Conservation (phyloP, 2,113 vertebrate genomes). For the Passer domesticus region DNA sequence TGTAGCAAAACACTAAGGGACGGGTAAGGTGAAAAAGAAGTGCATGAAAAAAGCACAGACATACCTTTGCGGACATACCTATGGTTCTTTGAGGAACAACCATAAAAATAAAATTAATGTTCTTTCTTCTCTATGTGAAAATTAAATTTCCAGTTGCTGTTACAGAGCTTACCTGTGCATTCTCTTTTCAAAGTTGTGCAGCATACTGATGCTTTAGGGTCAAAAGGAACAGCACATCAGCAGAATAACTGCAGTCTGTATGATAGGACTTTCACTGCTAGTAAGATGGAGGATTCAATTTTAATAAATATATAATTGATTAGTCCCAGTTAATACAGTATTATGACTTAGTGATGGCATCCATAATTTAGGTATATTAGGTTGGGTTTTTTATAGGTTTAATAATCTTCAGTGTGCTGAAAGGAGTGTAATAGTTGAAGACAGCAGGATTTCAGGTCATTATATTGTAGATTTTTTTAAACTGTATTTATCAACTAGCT, state of each 20-base stretch:
- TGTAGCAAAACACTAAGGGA: not conserved
- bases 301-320: constrained; percentile 6
- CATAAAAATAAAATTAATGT: not conserved
- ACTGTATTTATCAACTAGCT: not conserved
- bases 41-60: not conserved
- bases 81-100: not conserved
- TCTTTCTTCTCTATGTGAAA: not conserved
- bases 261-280: not conserved
- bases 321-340: not conserved
- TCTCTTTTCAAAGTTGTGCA: not conserved
- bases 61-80: not conserved
- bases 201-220: not conserved
- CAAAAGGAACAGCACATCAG: not conserved
- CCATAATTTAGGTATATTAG: not conserved
- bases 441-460: not conserved
- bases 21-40: not conserved
- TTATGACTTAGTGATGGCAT: not conserved
- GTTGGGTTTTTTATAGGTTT: not conserved
- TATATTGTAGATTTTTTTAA: not conserved
- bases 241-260: not conserved
- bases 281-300: not conserved
- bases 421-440: not conserved
- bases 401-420: not conserved
- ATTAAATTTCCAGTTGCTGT: not conserved
- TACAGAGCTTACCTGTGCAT: not conserved